phyloP scores from a whole-genome alignment of 64 coral and sea anemone species.

The Montipora cactus region DNA sequence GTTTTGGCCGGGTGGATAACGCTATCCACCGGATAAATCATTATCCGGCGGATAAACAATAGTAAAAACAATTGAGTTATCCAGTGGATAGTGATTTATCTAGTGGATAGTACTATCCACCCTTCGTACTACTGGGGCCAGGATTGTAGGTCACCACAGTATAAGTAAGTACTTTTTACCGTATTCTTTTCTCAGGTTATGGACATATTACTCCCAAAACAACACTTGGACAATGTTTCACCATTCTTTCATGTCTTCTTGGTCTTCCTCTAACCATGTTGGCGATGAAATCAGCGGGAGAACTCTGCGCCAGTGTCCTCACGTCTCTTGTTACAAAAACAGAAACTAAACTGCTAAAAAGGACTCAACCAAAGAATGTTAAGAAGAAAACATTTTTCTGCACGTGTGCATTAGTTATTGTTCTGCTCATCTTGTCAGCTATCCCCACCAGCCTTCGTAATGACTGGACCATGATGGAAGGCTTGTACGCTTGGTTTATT shows the following conservation, averaged over 20 bases:
- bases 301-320: neutral
- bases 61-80: too few species aligned
- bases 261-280: slow-evolving; percentile 61
- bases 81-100: too few species aligned
- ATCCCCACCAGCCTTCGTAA: neutral
- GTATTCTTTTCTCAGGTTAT: slow-evolving; percentile 15
- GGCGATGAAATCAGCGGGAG: slow-evolving; percentile 55
- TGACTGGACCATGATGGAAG: slow-evolving; percentile 2
- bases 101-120: too few species aligned
- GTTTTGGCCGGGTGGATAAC: too few species aligned
- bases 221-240: slow-evolving; percentile 23
- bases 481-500: slow-evolving; percentile 32
- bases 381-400: slow-evolving; percentile 1
- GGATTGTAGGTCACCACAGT: too few species aligned
- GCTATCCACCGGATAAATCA: too few species aligned
- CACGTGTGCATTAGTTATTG: neutral
- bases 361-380: neutral
- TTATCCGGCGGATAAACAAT: too few species aligned
- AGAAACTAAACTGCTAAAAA: neutral
- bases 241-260: slow-evolving; percentile 28
- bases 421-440: neutral
- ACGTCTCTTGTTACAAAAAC: neutral
- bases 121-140: too few species aligned
- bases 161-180: too few species aligned
- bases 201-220: slow-evolving; percentile 63